Evolutionary conservation across 2,113 vertebrate species (phyloP).

Genomic region (Arothron firmamentum): DNA sequence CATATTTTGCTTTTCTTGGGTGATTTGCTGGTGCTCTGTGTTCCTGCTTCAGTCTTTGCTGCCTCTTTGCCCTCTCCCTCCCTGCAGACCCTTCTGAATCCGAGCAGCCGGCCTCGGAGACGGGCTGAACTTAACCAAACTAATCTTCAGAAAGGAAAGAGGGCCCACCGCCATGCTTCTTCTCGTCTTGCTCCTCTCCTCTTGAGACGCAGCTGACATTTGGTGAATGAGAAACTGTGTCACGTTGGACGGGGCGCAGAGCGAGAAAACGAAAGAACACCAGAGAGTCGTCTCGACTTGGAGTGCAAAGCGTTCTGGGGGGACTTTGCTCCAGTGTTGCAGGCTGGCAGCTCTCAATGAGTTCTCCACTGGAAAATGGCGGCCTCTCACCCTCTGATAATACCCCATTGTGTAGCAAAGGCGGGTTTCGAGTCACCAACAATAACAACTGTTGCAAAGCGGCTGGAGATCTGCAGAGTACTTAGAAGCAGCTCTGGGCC

Average conservation of each 20-base stretch:
- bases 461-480: slow-evolving; percentile 10
- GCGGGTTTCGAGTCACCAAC: slow-evolving; percentile 26
- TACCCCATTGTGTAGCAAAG: slow-evolving; percentile 24
- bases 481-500: slow-evolving; percentile 14
- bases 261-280: background rate
- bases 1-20: slow-evolving; percentile 31
- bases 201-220: slow-evolving; percentile 62
- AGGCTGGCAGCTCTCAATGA: slow-evolving; percentile 34
- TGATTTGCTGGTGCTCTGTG: slow-evolving; percentile 36
- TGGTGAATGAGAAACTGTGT: slow-evolving; percentile 52
- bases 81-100: slow-evolving; percentile 21
- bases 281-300: slow-evolving; percentile 35
- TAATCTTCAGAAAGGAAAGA: slow-evolving; percentile 51
- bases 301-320: slow-evolving; percentile 30
- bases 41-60: slow-evolving; percentile 17
- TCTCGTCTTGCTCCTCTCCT: slow-evolving; percentile 27
- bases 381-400: slow-evolving; percentile 41
- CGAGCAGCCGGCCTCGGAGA: slow-evolving; percentile 47
- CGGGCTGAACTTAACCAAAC: slow-evolving; percentile 50
- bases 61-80: slow-evolving; percentile 23
- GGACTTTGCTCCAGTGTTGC: slow-evolving; percentile 13
- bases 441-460: slow-evolving; percentile 27
- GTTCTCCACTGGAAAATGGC: slow-evolving; percentile 30
- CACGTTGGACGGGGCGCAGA: slow-evolving; percentile 4
- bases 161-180: slow-evolving; percentile 10